Conservation (phyloP, 2,797 vertebrate species). For the Caiman crocodilus region DNA sequence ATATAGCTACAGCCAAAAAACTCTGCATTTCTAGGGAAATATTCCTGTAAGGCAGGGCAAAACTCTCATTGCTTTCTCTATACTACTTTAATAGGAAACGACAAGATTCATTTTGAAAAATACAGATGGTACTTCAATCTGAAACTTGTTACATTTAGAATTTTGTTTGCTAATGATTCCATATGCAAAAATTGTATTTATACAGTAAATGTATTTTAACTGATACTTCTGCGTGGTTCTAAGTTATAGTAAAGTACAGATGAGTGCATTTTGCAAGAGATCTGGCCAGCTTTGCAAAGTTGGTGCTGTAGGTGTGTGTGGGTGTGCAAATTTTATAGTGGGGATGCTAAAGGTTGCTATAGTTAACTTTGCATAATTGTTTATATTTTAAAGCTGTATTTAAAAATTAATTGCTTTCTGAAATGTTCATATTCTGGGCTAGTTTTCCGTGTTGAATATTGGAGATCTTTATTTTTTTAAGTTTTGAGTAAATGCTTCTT, state of each 20-base stretch:
- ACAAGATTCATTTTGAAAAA: too few species aligned
- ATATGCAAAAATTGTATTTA: too few species aligned
- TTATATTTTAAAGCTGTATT: neutral
- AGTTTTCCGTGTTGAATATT: neutral
- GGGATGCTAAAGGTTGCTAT: neutral
- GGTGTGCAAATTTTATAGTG: neutral
- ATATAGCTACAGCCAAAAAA: too few species aligned
- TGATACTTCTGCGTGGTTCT: neutral
- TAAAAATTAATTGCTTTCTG: neutral
- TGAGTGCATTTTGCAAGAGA: neutral
- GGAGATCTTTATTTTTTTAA: neutral
- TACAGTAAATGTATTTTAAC: too few species aligned
- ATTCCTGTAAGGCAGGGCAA: too few species aligned
- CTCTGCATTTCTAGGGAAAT: too few species aligned
- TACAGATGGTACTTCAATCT: too few species aligned
- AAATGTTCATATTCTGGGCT: neutral
- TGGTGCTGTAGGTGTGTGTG: neutral
- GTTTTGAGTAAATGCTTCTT: accelerated
- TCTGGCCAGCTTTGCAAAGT: neutral
- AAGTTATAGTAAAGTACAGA: neutral
- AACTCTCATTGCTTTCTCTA: too few species aligned
- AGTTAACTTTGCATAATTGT: neutral
- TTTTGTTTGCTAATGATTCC: too few species aligned
- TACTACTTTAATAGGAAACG: too few species aligned
- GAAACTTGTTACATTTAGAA: too few species aligned